A percentile compares a stretch with the other conserved stretches of the same genome.
phyloP scores from a whole-genome alignment of 1,140 invertebrate species.

The Drosophila saltans region DNA sequence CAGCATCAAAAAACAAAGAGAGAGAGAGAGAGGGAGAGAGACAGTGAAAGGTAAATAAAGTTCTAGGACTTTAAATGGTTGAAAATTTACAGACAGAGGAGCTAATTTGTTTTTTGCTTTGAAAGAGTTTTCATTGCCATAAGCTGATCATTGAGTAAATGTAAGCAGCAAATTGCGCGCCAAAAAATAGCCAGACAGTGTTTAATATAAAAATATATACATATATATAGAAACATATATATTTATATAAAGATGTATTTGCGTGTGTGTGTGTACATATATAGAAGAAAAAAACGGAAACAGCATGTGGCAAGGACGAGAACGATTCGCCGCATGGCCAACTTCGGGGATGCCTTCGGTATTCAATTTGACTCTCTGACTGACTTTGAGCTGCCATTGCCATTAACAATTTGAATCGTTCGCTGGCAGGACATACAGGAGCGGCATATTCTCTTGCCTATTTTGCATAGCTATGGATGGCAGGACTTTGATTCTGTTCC shows the following conservation, averaged over 20 bases:
- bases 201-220: background rate
- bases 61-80: too few relatives aligned
- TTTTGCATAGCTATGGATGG: background rate
- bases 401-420: slow-evolving; percentile 4
- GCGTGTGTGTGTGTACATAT: background rate
- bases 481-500: background rate
- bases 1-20: too few relatives aligned
- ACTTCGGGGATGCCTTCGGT: slow-evolving; percentile 12
- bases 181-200: slow-evolving; percentile 3
- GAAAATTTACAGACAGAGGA: too few relatives aligned
- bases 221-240: background rate
- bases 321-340: slow-evolving; percentile 7
- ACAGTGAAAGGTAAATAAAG: too few relatives aligned
- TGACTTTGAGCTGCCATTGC: background rate
- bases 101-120: too few relatives aligned
- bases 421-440: background rate
- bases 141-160: background rate
- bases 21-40: too few relatives aligned
- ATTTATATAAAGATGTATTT: background rate
- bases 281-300: background rate
- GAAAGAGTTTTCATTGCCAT: too few relatives aligned
- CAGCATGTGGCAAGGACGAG: slow-evolving; percentile 6
- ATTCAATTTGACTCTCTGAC: slow-evolving; percentile 8
- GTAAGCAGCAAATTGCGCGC: background rate
- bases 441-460: background rate